A percentile compares a stretch with the other conserved stretches of the same genome.
Evolutionary conservation across 2,113 vertebrate genomes (phyloP).

Genomic region (Megaleporinus macrocephalus): DNA sequence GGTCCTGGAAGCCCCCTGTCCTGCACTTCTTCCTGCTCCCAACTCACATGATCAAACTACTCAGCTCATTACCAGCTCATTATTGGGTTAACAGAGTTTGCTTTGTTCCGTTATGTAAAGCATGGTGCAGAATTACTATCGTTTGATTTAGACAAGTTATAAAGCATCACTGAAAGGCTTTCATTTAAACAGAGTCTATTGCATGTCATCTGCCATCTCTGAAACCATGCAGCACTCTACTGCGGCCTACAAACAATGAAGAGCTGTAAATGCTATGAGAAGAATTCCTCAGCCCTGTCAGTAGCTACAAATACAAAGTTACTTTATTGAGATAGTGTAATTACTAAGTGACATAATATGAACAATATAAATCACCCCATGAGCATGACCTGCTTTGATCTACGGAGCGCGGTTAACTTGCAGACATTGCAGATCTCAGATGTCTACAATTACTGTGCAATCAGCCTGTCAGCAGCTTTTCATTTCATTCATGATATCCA

Average conservation of each 20-base stretch:
- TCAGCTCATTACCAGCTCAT: too few species aligned
- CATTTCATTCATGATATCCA: constrained; percentile 8
- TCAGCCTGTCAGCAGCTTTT: constrained; percentile 32
- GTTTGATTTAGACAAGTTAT: not conserved
- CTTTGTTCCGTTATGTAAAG: not conserved
- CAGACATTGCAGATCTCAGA: not conserved
- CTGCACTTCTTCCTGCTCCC: too few species aligned
- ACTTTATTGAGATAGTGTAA: not conserved
- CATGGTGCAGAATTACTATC: not conserved
- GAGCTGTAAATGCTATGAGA: not conserved
- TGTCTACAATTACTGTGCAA: constrained; percentile 7
- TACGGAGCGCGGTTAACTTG: not conserved
- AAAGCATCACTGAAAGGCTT: not conserved
- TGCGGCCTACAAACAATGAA: not conserved
- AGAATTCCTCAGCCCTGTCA: not conserved
- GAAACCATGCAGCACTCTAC: not conserved
- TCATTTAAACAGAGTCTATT: not conserved
- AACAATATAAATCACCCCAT: constrained; percentile 1
- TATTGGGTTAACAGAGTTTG: too few species aligned
- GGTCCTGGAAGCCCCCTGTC: too few species aligned
- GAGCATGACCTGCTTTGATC: constrained; percentile 18
- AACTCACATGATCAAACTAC: too few species aligned
- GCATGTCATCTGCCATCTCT: not conserved
- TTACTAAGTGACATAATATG: not conserved
- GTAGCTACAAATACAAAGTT: not conserved